A percentile compares a stretch with the other conserved stretches of the same genome.
Conservation (phyloP, 2,888 invertebrate genomes). For the Cosmia trapezina region DNA sequence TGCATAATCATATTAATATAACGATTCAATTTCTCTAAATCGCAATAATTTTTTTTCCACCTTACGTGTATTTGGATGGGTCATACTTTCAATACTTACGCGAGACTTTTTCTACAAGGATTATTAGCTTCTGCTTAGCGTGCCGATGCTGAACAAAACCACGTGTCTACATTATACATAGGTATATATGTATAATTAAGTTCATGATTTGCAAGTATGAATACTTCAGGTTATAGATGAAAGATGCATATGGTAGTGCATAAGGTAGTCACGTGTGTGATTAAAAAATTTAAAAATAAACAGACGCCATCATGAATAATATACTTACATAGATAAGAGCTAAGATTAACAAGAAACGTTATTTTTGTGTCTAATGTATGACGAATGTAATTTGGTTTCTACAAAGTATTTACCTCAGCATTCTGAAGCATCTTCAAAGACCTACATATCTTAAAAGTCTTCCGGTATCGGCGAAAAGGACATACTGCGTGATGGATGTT, state of each 20-base stretch:
- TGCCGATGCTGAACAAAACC: not conserved
- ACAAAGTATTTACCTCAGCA: not conserved
- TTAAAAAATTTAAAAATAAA: too few species aligned
- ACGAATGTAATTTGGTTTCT: not conserved
- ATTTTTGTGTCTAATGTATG: not conserved
- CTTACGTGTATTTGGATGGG: not conserved
- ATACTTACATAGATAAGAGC: slow-evolving; percentile 14
- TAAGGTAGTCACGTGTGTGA: too few species aligned
- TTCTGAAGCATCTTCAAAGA: not conserved
- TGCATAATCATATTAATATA: slow-evolving; percentile 62
- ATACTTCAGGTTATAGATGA: not conserved
- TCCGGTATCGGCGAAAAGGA: not conserved
- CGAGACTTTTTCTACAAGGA: not conserved
- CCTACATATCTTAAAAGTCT: not conserved
- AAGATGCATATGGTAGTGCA: slow-evolving; percentile 3
- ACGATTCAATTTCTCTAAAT: slow-evolving; percentile 61
- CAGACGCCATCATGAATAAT: slow-evolving; percentile 16
- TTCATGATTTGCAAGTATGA: not conserved
- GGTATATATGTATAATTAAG: not conserved
- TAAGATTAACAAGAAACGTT: not conserved
- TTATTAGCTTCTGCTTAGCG: not conserved
- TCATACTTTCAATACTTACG: slow-evolving; percentile 6
- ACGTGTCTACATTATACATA: not conserved
- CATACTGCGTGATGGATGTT: not conserved
- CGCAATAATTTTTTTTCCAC: not conserved